These are phyloP conservation scores for Platyscapa corneri DNA, from an alignment of 1,140 invertebrate species.

Conservation along the genomic window DNA sequence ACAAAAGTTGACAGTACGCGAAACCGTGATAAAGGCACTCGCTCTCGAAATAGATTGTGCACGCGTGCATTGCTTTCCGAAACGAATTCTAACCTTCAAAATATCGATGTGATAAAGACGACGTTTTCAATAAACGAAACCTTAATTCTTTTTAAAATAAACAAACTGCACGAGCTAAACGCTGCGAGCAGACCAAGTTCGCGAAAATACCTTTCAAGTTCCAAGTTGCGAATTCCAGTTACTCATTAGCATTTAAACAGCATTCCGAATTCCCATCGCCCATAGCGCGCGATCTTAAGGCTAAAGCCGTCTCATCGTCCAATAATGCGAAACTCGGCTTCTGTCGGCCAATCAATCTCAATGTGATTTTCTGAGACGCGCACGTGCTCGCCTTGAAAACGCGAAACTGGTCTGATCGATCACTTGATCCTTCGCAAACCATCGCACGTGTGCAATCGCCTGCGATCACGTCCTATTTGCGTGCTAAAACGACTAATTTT, in stretches of 20 bases:
- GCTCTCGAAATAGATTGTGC: too few relatives aligned
- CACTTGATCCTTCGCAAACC: neutral
- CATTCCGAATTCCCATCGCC: neutral
- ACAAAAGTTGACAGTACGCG: too few relatives aligned
- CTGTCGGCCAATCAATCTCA: conserved; percentile 10
- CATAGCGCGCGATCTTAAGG: neutral
- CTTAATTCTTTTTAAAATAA: too few relatives aligned
- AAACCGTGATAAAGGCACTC: too few relatives aligned
- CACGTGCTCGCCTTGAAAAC: conserved; percentile 8
- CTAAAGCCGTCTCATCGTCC: neutral
- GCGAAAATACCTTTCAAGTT: too few relatives aligned
- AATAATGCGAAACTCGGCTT: neutral
- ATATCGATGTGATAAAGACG: too few relatives aligned
- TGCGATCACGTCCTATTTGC: neutral
- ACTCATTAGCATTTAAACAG: neutral
- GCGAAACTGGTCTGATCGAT: conserved; percentile 6
- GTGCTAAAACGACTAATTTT: neutral
- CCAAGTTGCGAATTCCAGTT: neutral
- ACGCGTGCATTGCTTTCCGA: too few relatives aligned
- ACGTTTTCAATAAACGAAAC: too few relatives aligned
- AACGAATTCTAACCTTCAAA: too few relatives aligned
- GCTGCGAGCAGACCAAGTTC: too few relatives aligned
- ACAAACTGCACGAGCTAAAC: too few relatives aligned
- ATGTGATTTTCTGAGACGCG: conserved; percentile 11
- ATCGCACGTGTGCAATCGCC: neutral